These are phyloP conservation scores for Papilio helenus DNA, from an alignment of 1,140 invertebrate species.

Conservation along the genomic window DNA sequence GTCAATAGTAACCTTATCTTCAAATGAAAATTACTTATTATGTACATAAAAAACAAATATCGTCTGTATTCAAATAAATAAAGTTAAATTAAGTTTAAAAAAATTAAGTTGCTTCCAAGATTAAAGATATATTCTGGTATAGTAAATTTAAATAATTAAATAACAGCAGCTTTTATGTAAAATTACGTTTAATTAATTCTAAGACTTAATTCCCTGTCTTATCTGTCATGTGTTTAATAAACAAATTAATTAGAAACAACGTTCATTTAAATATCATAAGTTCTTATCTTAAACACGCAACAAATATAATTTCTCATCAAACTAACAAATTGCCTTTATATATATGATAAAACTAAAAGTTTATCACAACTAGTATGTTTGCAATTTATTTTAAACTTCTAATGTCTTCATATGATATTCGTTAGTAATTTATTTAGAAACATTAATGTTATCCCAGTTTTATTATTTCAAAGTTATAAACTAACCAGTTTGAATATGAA, in stretches of 20 bases:
- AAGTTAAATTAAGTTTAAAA: no score
- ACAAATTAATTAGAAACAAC: constrained; percentile 13
- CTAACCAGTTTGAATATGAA: no score
- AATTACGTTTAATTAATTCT: background rate
- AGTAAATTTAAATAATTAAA: background rate
- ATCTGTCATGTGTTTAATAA: background rate
- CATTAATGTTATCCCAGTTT: background rate
- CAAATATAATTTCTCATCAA: constrained; percentile 28
- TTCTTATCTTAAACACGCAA: constrained; percentile 22
- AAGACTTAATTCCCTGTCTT: background rate
- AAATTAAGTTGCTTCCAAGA: no score
- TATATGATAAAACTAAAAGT: constrained; percentile 30
- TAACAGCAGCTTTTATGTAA: background rate
- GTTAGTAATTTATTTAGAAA: background rate
- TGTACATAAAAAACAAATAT: no score
- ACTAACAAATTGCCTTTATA: constrained; percentile 27
- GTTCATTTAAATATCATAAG: constrained; percentile 3
- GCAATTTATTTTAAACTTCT: constrained; percentile 25
- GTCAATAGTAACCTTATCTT: no score
- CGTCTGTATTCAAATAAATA: no score
- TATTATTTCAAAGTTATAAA: background rate
- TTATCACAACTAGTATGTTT: constrained; percentile 25
- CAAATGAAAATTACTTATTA: no score
- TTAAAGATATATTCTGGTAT: no score
- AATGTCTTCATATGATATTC: constrained; percentile 15